phyloP scores from a whole-genome alignment of 2,888 invertebrate species.

The Spodoptera littoralis region DNA sequence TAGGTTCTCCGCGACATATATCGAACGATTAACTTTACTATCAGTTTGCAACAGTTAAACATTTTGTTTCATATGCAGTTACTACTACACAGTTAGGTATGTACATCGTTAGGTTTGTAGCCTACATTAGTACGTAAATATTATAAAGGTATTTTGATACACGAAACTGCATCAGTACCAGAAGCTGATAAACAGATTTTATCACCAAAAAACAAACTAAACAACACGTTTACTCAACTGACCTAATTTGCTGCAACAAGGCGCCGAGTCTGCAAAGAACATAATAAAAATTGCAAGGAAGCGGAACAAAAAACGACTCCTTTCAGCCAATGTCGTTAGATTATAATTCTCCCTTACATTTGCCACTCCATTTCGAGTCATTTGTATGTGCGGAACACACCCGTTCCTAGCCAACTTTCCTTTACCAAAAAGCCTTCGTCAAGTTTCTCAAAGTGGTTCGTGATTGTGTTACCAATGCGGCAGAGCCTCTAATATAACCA shows the following conservation, averaged over 20 bases:
- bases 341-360: conserved; percentile 70
- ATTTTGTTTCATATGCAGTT: no score
- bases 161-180: no score
- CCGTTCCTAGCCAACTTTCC: conserved; percentile 77
- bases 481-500: conserved; percentile 63
- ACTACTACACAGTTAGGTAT: no score
- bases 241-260: conserved; percentile 47
- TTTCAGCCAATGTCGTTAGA: conserved; percentile 55
- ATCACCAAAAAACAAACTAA: neutral
- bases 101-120: no score
- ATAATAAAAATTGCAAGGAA: conserved; percentile 34
- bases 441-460: conserved; percentile 83
- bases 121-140: no score
- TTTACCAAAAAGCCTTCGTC: conserved; percentile 85
- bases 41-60: no score
- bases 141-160: no score
- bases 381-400: conserved; percentile 81
- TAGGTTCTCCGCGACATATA: no score
- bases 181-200: no score
- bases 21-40: no score
- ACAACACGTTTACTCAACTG: conserved; percentile 14
- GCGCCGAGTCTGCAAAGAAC: conserved; percentile 11
- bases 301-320: conserved; percentile 24
- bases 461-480: conserved; percentile 80
- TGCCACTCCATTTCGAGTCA: conserved; percentile 72